These are phyloP conservation scores for Myripristis jacobus DNA, from an alignment of 2,797 vertebrate genomes.

Conservation along the genomic window DNA sequence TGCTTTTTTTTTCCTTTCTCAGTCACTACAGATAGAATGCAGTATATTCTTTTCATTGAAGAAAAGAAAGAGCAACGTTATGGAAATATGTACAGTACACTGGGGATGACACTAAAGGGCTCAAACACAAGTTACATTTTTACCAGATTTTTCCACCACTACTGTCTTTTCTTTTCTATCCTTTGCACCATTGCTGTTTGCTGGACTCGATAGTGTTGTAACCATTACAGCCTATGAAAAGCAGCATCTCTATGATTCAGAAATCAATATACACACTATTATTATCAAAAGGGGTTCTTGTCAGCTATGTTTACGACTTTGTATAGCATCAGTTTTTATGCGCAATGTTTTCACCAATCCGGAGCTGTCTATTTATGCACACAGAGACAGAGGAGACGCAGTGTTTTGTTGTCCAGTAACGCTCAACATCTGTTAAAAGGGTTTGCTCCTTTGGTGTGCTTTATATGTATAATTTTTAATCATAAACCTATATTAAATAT, in stretches of 20 bases:
- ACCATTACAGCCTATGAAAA: conserved; percentile 42
- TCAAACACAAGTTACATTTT: conserved; percentile 65
- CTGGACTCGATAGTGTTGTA: conserved; percentile 36
- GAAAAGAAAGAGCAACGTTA: conserved; percentile 36
- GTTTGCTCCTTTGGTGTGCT: conserved; percentile 57
- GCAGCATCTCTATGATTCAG: conserved; percentile 35
- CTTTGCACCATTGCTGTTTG: conserved; percentile 38
- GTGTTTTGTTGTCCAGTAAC: conserved; percentile 56
- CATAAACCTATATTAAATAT: conserved; percentile 45
- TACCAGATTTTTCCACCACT: conserved; percentile 24
- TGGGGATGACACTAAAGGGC: conserved; percentile 71
- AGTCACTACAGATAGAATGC: conserved; percentile 37
- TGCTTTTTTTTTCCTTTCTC: not conserved
- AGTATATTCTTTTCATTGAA: conserved; percentile 28
- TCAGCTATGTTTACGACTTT: conserved; percentile 75
- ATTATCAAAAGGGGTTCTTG: conserved; percentile 46
- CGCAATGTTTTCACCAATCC: conserved; percentile 53
- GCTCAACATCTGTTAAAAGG: conserved; percentile 53
- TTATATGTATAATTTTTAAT: conserved; percentile 50
- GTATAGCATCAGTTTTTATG: conserved; percentile 63
- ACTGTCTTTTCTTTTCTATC: conserved; percentile 36
- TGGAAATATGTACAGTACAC: conserved; percentile 56
- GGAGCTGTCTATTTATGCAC: conserved; percentile 64
- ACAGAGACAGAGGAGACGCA: conserved; percentile 42
- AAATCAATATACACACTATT: conserved; percentile 29